These are phyloP conservation scores for Triplophysa rosa DNA, from an alignment of 2,113 vertebrate genomes.

Conservation along the genomic window DNA sequence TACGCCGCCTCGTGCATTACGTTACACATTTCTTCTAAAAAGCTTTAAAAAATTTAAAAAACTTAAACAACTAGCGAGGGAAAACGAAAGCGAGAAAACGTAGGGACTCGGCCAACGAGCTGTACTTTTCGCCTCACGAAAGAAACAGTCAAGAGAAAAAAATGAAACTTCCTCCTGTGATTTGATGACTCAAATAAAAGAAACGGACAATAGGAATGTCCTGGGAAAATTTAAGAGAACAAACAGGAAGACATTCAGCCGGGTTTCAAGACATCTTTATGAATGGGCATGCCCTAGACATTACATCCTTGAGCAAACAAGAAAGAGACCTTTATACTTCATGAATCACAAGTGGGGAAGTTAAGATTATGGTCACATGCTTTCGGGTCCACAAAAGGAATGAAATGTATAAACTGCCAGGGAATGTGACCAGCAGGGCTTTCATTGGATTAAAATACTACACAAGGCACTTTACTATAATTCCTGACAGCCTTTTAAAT, in stretches of 20 bases:
- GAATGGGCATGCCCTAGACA: neutral
- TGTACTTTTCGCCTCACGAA: neutral
- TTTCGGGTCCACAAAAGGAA: constrained; percentile 17
- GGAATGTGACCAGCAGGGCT: constrained; percentile 2
- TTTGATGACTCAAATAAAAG: constrained; percentile 15
- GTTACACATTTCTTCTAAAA: constrained; percentile 51
- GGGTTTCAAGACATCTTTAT: neutral
- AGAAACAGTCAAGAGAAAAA: neutral
- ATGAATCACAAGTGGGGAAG: constrained; percentile 7
- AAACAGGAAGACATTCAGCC: constrained; percentile 8
- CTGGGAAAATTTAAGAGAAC: neutral
- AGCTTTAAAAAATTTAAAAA: neutral
- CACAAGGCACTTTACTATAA: neutral
- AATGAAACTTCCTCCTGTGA: constrained; percentile 16
- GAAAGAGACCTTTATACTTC: neutral
- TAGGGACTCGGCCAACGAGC: neutral
- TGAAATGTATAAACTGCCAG: neutral
- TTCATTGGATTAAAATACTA: constrained; percentile 27
- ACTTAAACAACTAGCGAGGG: neutral
- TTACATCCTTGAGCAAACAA: constrained; percentile 10
- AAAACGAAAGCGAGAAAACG: neutral
- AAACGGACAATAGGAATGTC: neutral
- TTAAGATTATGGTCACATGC: constrained; percentile 32
- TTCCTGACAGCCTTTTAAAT: constrained; percentile 6
- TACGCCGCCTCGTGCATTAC: constrained; percentile 53